Conservation (phyloP, 2,113 vertebrate species). For the Pelmatolapia mariae region DNA sequence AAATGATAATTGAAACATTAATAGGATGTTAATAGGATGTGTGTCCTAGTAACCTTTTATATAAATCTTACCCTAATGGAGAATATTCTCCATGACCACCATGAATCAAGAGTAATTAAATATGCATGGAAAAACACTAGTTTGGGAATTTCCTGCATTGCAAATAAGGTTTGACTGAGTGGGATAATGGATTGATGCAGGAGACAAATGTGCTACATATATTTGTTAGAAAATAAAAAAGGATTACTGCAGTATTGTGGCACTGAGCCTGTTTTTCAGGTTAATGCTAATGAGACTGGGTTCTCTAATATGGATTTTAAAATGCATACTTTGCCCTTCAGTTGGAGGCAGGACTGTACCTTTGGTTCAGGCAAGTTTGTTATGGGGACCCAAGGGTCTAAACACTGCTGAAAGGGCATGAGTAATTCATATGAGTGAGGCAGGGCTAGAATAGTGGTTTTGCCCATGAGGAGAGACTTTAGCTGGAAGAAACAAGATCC, state of each 20-base stretch:
- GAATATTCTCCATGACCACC: conserved; percentile 53
- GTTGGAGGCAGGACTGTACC: conserved; percentile 17
- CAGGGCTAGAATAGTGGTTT: conserved; percentile 24
- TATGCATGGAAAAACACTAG: conserved; percentile 35
- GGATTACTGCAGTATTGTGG: background rate
- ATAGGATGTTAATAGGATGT: conserved; percentile 65
- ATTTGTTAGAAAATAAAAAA: background rate
- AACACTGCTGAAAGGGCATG: conserved; percentile 48
- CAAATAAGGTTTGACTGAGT: conserved; percentile 21
- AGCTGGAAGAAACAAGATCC: conserved; percentile 67
- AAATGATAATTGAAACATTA: conserved; percentile 72
- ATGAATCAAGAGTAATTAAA: conserved; percentile 60
- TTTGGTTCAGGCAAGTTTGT: conserved; percentile 31
- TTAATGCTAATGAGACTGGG: conserved; percentile 17
- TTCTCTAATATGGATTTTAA: conserved; percentile 19
- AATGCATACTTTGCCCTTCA: conserved; percentile 57
- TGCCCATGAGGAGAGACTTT: conserved; percentile 58
- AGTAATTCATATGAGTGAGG: conserved; percentile 43
- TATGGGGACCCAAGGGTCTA: conserved; percentile 42
- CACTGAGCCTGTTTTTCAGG: background rate
- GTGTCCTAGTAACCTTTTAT: conserved; percentile 73
- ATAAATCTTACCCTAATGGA: conserved; percentile 64
- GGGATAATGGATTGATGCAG: background rate
- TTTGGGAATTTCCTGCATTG: conserved; percentile 34
- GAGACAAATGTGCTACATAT: background rate